Base-by-base conservation (phyloP, 2,797 vertebrate genomes). In the Falco naumanni region DNA sequence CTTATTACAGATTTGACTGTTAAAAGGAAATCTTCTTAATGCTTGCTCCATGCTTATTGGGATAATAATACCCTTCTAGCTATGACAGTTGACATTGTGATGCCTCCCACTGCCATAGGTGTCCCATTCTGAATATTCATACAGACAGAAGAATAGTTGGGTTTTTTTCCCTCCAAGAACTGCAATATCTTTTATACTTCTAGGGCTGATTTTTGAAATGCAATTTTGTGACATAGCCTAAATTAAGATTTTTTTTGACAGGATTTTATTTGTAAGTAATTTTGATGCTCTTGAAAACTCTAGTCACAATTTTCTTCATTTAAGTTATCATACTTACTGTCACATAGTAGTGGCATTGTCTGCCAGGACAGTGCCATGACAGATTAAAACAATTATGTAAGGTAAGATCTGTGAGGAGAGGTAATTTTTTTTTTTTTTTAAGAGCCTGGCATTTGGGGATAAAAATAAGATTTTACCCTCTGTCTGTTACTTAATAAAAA, bases 1-100 rank as follows among this genome's bases (percentile, higher is more conserved):
- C 33, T 91, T 69, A 51, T 84, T 85, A 71, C 18, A 43, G 25
- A n/a, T 89, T 70, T 83, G 53, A 91, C n/a, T 89, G 84, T 89
- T 77, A 78, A 45, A 88, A 90, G 60, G 47, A 60, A 77, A 34
- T 88, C 57, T 83, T 91, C 43, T 7, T 89, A 54, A n/a, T 74
- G 20, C 70, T 76, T 77, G 4, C n/a, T 93, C 57, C 34, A 15
- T 80, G 48, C 57, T 89, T 83, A 70, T 28, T 87, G 41, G 33
- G 28, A 94, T 91, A 93, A 94, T 96, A 91, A 75, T 53, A 90
- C 68, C 84, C 79, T 91, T 91, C n/a, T 47, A 53, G 68, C 69
- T 75, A 3, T 87, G 75, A 70, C 65, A 77, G 76, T 59, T 96
- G 87, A 82, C 68, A 57, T 34, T 71, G 25, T 89, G 92, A 63